Evolutionary conservation across 2,113 vertebrate genomes (phyloP), one percentile per base, ranked within the genome.

Genomic region (Rhegmatorhina hoffmannsi): DNA sequence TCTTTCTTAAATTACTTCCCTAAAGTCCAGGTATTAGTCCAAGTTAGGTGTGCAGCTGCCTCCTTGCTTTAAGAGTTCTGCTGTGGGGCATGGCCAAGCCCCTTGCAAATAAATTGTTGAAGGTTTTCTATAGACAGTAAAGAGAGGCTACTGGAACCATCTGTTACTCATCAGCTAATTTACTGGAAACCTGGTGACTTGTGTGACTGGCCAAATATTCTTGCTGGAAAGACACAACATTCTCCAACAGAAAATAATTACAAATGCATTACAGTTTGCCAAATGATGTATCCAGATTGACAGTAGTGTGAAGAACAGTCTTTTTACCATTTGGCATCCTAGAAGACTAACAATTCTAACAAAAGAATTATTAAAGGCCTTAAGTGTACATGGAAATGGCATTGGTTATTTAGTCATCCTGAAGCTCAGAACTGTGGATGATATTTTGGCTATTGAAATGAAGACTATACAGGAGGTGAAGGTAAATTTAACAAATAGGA

Each of bases 181-280:
- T 81, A 67, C 43, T 92, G 83, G 38, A 90, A 93, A 94, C 52
- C 55, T 81, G 38, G 60, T 93, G 72, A 55, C 31, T 81, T 78
- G 29, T 70, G 64, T 0, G 2, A 38, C 46, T 74, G 52, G 56
- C 38, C 64, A 89, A 84, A 72, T 86, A 38, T 12, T 84, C 72
- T 19, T 77, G 74, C 60, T 87, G 91, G 80, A 93, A 60, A 78
- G 56, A 83, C 55, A 64, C 9, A 80, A 33, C 0, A 0, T 93
- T 89, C 40, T 34, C 18, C 29, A 68, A 59, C 2, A 59, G 36
- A 79, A 94, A 58, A 77, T 36, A 81, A 83, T 74, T 77, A 15
- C 64, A 78, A 87, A 68, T 16, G 10, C 19, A 75, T 84, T 60
- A 19, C 36, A 44, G 6, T 33, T 92, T 91, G 46, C 73, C 64